Evolutionary conservation across 1,140 invertebrate species (phyloP).

Genomic region (Venturia canescens): DNA sequence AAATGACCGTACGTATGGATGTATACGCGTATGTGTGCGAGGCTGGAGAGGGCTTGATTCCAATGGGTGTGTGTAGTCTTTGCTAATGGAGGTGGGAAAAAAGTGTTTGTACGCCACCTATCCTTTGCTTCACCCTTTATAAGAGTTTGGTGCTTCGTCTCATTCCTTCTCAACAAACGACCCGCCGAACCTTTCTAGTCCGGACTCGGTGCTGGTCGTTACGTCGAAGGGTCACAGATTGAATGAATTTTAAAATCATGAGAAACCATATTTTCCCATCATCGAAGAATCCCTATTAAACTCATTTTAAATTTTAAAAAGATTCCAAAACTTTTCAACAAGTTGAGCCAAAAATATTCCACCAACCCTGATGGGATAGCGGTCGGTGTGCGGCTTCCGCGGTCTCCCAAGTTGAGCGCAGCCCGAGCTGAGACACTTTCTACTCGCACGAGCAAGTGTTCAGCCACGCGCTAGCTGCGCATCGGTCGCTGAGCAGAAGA

Average conservation of each 20-base stretch:
- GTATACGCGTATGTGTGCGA: neutral
- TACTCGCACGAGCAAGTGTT: too few relatives aligned
- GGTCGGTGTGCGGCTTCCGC: too few relatives aligned
- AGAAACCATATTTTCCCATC: neutral
- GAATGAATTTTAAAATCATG: neutral
- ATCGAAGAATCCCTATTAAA: neutral
- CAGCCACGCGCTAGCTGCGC: too few relatives aligned
- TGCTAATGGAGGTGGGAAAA: constrained; percentile 69
- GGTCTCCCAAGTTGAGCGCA: too few relatives aligned
- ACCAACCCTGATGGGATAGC: too few relatives aligned
- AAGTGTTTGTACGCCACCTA: constrained; percentile 61
- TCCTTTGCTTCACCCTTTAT: neutral
- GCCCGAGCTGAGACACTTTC: too few relatives aligned
- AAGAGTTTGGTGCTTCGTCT: neutral
- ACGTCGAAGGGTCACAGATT: constrained; percentile 3
- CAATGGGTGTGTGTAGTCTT: constrained; percentile 57
- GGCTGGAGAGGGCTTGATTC: too few relatives aligned
- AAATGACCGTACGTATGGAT: neutral
- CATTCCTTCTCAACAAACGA: neutral
- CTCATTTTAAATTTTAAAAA: too few relatives aligned
- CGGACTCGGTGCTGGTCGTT: neutral
- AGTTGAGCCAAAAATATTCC: too few relatives aligned
- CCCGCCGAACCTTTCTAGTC: neutral
- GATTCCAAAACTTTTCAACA: neutral
- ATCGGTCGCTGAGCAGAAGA: too few relatives aligned